Base-by-base conservation (phyloP, 1,140 invertebrate genomes). In the Archivesica marissinica region DNA sequence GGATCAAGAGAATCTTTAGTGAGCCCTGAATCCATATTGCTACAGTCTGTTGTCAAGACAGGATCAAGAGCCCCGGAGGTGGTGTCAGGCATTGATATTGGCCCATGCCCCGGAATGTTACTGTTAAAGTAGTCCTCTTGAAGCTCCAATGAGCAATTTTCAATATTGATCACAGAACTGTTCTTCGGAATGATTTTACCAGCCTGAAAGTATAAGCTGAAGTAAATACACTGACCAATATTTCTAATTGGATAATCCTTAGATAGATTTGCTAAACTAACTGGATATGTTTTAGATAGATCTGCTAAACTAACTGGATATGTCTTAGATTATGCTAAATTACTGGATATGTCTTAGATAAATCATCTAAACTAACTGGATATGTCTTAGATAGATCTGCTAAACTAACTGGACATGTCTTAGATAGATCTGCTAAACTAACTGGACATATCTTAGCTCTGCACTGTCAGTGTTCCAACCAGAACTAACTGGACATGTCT, bases 151-250 rank as follows among this genome's bases (percentile, higher is more conserved):
- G 83, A 84, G 50, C 76, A 85, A 30, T 90, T 86, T 35, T 91
- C 87, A 33, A 89, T 88, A 54, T 89, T 85, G 54, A 86, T 85
- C 79, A 86, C 89, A 77, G 86, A 86, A 64, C 75, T 85, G 54
- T 85, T 87, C 44, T 86, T 86, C 78, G 82, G 82, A 77, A 85
- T 85, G 74, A 20, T 76, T 75, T 85, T 85, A 28, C 82, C 82
- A 30, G 59, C 61, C 82, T 85, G 35, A 15, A 82, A 41, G 50
- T 35, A 76, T 6, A 66, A 4, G 64, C n/a, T n/a, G n/a, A n/a
- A 59, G 52, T 70, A n/a, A n/a, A n/a, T n/a, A n/a, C n/a, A n/a
- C n/a, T n/a, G n/a, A n/a, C n/a, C 2, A 23, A 30, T 30, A 64
- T 23, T 23, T 64, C 13, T 50, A n/a, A n/a, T n/a, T 13, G 13